These are phyloP conservation scores for Fragum whitleyi DNA, from an alignment of 2,888 invertebrate species.

Conservation along the genomic window DNA sequence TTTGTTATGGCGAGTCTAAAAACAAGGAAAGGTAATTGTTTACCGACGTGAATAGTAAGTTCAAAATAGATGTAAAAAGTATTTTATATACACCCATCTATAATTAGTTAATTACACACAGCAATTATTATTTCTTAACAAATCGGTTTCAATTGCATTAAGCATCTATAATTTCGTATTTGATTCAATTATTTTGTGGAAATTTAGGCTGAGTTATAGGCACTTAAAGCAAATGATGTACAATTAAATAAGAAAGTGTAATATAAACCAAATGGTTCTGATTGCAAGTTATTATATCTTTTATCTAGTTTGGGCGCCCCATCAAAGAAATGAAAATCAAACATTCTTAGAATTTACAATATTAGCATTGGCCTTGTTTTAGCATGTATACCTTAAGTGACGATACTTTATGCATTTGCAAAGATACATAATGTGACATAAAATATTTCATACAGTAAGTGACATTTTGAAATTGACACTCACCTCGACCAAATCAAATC, in stretches of 20 bases:
- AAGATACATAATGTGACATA: too few relatives aligned
- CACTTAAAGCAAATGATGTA: slow-evolving; percentile 6
- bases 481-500: too few relatives aligned
- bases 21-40: background rate
- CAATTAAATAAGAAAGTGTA: slow-evolving; percentile 13
- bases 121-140: slow-evolving; percentile 6
- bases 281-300: background rate
- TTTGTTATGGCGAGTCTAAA: background rate
- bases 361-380: too few relatives aligned
- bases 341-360: background rate
- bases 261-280: slow-evolving; percentile 13
- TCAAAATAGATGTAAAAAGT: background rate
- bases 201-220: slow-evolving; percentile 11
- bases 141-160: slow-evolving; percentile 13
- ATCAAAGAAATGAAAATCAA: background rate
- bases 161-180: slow-evolving; percentile 18
- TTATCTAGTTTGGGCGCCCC: background rate
- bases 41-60: slow-evolving; percentile 2
- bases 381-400: too few relatives aligned
- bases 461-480: too few relatives aligned
- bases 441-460: too few relatives aligned
- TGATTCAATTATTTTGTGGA: slow-evolving; percentile 21
- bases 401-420: too few relatives aligned
- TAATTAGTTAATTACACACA: slow-evolving; percentile 17
- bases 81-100: slow-evolving; percentile 4